Base-by-base conservation (phyloP, 2,888 invertebrate species). In the Pseudolycoriella hygida region DNA sequence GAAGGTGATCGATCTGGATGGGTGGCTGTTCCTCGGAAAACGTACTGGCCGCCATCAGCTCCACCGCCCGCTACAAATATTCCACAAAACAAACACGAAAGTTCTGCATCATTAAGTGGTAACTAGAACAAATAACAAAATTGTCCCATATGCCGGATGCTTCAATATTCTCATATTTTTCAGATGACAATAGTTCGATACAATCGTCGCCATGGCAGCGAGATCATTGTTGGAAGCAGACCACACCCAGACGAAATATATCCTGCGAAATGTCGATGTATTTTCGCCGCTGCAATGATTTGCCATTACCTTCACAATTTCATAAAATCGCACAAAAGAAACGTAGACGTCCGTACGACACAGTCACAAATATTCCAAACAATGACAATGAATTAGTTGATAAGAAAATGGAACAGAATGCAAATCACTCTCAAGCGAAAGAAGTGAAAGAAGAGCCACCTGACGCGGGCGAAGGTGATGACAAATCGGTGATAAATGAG, bases 151-250 rank as follows among this genome's bases (percentile, higher is more conserved):
- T n/a, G n/a, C n/a, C n/a, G n/a, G n/a, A n/a, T n/a, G n/a, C n/a
- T n/a, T n/a, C n/a, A n/a, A n/a, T n/a, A n/a, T n/a, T n/a, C n/a
- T n/a, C n/a, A n/a, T n/a, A n/a, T n/a, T n/a, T 83, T 67, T 86
- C 87, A 57, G 88, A 88, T 70, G 88, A 88, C 67, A 88, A 86
- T 68, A 85, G 84, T 60, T 88, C 87, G 52, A 76, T 88, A 60
- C 86, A 87, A 64, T 87, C 87, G 53, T 88, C 87, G 57, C 88
- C 87, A 50, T 87, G 87, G 84, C 84, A 86, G 67, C 75, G 87
- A 55, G 87, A 88, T 66, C 86, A 86, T 67, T 81, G 82, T 61
- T 88, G 87, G 85, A 87, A 87, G 66, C 87, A 87, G 66, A 69
- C 77, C 51, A 70, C 75, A 53, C 87, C 87, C 47, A 39, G 44